Base-by-base conservation (phyloP, 2,888 invertebrate genomes). In the Pedicia rivosa region DNA sequence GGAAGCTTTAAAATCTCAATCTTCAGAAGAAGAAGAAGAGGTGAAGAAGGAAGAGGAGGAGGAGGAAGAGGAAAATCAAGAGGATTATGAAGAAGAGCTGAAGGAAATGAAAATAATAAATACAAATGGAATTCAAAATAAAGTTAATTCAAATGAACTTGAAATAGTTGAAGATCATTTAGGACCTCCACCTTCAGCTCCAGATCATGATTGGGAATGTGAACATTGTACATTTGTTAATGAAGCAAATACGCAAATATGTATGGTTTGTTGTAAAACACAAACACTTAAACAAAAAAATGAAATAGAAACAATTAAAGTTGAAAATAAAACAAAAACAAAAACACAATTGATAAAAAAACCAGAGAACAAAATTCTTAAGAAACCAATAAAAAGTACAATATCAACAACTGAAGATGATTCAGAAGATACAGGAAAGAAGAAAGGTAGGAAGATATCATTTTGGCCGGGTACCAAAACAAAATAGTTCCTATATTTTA, bases 161-260 rank as follows among this genome's bases (percentile, higher is more conserved):
- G 37, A 46, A 46, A 10, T 41, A 41, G 36, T 55, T n/a, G 59
- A 60, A 13, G 41, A 45, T 16, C 42, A 45, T 8, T 42, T 57
- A 8, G 58, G 59, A 3, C 63, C 59, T 36, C 63, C 66, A 10
- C 67, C 70, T 1, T 63, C 65, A 2, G 64, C 68, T 10, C 72
- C 74, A 0, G 62, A 57, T 26, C 62, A 68, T 10, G 64, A 70
- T 38, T 91, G 90, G 90, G 75, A 82, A 44, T 91, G 90, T 56
- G 83, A 86, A 51, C 84, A 87, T 51, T 91, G 90, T 54, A 91
- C 90, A 0, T 88, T 77, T 54, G 78, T 87, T 3, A 91, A 91
- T 54, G 78, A 80, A 42, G 64, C 79, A 0, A 79, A 78, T 14
- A 72, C 76, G 1, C 74, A 78, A 47, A 80, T 90, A 26, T 90